Conservation (phyloP, 1,140 invertebrate genomes). For the Apis dorsata region DNA sequence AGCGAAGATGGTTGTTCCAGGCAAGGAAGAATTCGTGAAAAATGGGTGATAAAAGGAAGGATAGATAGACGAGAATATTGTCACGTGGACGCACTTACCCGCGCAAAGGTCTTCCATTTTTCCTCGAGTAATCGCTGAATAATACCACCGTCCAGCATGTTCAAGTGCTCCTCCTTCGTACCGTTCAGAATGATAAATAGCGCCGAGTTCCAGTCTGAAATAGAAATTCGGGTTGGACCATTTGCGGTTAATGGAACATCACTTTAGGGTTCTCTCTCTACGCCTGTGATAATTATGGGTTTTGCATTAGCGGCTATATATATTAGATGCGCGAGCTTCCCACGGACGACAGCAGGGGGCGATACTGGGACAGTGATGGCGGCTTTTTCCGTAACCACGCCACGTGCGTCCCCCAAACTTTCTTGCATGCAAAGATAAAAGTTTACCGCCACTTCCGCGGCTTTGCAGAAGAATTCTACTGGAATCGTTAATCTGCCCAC, state of each 20-base stretch:
- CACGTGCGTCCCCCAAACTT: slow-evolving; percentile 55
- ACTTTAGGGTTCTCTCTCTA: slow-evolving; percentile 54
- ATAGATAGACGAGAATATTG: slow-evolving; percentile 46
- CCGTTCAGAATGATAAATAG: slow-evolving; percentile 98
- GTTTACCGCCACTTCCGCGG: slow-evolving; percentile 35
- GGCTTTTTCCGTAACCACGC: slow-evolving; percentile 44
- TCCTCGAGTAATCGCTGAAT: slow-evolving; percentile 98
- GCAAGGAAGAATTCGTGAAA: slow-evolving; percentile 25
- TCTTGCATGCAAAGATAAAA: slow-evolving; percentile 51
- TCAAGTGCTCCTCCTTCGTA: slow-evolving; percentile 97
- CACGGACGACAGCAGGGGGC: too few species aligned
- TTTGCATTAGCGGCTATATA: slow-evolving; percentile 54
- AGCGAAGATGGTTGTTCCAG: too few species aligned
- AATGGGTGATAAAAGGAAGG: slow-evolving; percentile 19
- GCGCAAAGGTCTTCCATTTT: slow-evolving; percentile 99
- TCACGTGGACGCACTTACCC: slow-evolving; percentile 82
- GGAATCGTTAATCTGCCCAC: slow-evolving; percentile 44
- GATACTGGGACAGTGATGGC: too few species aligned
- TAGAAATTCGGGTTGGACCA: slow-evolving; percentile 68
- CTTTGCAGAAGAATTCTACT: slow-evolving; percentile 23
- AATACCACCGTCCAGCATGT: slow-evolving; percentile 99
- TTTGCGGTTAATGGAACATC: slow-evolving; percentile 67
- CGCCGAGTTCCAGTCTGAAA: slow-evolving; percentile 98
- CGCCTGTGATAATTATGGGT: slow-evolving; percentile 60
- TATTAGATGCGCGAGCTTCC: slow-evolving; percentile 32